phyloP scores from a whole-genome alignment of 1,140 invertebrate species.

The Watersipora subatra region DNA sequence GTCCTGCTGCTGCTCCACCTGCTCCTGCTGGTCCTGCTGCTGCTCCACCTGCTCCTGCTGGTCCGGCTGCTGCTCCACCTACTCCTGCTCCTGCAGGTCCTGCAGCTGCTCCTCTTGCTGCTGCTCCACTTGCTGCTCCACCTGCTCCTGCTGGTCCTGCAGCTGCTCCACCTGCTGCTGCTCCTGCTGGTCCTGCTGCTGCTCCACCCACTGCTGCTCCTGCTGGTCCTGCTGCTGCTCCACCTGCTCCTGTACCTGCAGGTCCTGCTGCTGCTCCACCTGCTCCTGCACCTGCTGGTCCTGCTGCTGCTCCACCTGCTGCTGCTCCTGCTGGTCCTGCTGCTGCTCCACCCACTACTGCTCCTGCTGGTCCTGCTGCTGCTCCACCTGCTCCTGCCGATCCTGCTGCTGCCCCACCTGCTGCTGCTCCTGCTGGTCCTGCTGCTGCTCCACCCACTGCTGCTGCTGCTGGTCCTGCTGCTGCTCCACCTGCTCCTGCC shows the following conservation, averaged over 20 bases:
- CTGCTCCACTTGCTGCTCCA: not conserved
- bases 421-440: not conserved
- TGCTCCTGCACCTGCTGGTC: not conserved
- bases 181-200: conserved; percentile 1
- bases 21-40: not conserved
- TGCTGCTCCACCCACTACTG: not conserved
- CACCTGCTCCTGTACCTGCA: not conserved
- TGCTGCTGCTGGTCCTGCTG: not conserved
- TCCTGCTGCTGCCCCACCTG: not conserved
- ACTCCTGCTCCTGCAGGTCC: not conserved
- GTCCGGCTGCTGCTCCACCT: not conserved
- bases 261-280: not conserved
- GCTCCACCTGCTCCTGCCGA: not conserved
- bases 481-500: not conserved
- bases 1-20: not conserved
- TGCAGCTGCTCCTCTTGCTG: not conserved
- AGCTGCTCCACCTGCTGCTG: not conserved
- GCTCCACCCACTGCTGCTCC: not conserved
- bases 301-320: not conserved
- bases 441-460: not conserved
- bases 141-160: not conserved
- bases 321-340: not conserved
- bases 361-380: not conserved
- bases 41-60: not conserved
- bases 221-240: not conserved